Evolutionary conservation across 1,140 invertebrate genomes (phyloP).

Genomic region (Ceratina japonica): DNA sequence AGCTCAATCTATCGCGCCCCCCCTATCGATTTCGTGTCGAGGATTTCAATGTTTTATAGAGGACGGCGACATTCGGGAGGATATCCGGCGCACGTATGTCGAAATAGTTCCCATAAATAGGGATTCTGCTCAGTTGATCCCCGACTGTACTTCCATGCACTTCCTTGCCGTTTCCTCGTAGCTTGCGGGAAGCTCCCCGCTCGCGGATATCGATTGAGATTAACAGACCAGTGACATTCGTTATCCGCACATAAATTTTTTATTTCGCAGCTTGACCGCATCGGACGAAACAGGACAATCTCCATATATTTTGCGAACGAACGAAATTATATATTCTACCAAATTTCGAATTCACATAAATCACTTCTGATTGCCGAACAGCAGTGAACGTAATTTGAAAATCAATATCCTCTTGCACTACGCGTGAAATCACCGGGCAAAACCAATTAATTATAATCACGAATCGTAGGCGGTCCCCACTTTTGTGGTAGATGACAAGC

Average conservation of each 20-base stretch:
- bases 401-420: not conserved
- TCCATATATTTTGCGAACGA: too few species aligned
- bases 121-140: slow-evolving; percentile 55
- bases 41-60: slow-evolving; percentile 57
- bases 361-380: too few species aligned
- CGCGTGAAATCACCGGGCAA: slow-evolving; percentile 4
- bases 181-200: not conserved
- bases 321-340: too few species aligned
- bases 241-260: too few species aligned
- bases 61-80: slow-evolving; percentile 20
- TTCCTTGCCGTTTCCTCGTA: not conserved
- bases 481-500: too few species aligned
- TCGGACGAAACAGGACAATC: too few species aligned
- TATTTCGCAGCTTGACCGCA: too few species aligned
- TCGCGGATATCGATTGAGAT: not conserved
- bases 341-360: too few species aligned
- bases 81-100: slow-evolving; percentile 55
- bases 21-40: slow-evolving; percentile 49
- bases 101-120: slow-evolving; percentile 69
- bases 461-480: not conserved
- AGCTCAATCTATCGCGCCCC: slow-evolving; percentile 33
- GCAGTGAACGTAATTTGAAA: slow-evolving; percentile 12
- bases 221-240: too few species aligned
- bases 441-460: slow-evolving; percentile 30
- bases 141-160: slow-evolving; percentile 12